A percentile compares a stretch with the other conserved stretches of the same genome.
These are phyloP conservation scores for Ips nitidus DNA, from an alignment of 1,140 invertebrate genomes.

Conservation along the genomic window DNA sequence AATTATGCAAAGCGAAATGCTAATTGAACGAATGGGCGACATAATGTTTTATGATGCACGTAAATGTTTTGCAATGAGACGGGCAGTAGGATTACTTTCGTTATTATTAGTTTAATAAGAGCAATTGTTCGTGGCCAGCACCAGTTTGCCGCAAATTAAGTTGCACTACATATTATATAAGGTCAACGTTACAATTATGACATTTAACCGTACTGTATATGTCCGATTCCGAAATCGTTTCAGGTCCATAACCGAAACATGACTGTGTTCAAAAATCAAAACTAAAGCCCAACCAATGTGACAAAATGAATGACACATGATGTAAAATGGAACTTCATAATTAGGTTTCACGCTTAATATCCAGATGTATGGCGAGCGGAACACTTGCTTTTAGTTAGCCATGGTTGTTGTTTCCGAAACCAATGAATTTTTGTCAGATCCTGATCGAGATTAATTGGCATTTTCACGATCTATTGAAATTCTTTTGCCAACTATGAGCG, in stretches of 20 bases:
- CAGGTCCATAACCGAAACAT: slow-evolving; percentile 14
- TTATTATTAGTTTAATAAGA: slow-evolving; percentile 17
- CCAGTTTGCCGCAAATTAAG: too few species aligned
- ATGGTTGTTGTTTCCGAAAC: slow-evolving; percentile 42
- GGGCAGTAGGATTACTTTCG: neutral
- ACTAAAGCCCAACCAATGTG: slow-evolving; percentile 11
- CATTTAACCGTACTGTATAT: too few species aligned
- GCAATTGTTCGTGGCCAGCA: neutral
- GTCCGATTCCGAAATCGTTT: neutral
- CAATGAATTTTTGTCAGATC: slow-evolving; percentile 37
- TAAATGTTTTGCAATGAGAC: slow-evolving; percentile 16
- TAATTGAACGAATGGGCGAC: slow-evolving; percentile 9
- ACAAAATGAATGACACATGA: slow-evolving; percentile 51
- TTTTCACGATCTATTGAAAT: slow-evolving; percentile 38
- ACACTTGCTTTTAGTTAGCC: slow-evolving; percentile 50
- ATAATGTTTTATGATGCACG: slow-evolving; percentile 6
- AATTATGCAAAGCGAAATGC: slow-evolving; percentile 6
- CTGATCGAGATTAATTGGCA: slow-evolving; percentile 37
- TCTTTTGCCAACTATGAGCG: slow-evolving; percentile 26
- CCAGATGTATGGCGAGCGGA: slow-evolving; percentile 49
- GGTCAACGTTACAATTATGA: too few species aligned
- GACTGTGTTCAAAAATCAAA: slow-evolving; percentile 25
- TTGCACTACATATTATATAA: too few species aligned
- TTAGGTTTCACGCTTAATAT: slow-evolving; percentile 50
- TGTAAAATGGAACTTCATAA: slow-evolving; percentile 46